phyloP scores from a whole-genome alignment of 2,797 vertebrate genomes.

The Pseudopleuronectes americanus region DNA sequence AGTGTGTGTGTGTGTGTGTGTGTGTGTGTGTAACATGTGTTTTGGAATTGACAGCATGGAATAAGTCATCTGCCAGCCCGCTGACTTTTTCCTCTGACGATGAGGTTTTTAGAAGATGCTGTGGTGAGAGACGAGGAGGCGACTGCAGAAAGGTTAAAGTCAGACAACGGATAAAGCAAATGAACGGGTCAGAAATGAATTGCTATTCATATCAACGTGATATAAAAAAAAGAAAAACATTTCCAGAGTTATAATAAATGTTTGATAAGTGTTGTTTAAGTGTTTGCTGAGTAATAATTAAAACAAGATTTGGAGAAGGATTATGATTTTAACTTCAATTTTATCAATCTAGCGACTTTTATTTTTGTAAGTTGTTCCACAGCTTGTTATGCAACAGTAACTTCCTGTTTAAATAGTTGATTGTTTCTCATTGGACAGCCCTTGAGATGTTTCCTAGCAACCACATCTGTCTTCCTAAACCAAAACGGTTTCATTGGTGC shows the following conservation, averaged over 20 bases:
- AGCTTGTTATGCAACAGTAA: too few relatives aligned
- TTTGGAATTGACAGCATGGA: constrained; percentile 35
- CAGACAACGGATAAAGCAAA: neutral
- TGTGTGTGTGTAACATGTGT: constrained; percentile 1
- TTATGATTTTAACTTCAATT: too few relatives aligned
- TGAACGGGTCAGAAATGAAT: neutral
- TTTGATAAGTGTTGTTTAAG: neutral
- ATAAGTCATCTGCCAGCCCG: constrained; percentile 34
- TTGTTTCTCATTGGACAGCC: neutral
- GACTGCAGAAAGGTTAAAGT: constrained; percentile 19
- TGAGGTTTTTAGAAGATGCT: constrained; percentile 32
- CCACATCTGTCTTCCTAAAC: neutral
- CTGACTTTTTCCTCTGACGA: constrained; percentile 43
- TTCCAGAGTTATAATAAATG: neutral
- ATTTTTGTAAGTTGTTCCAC: too few relatives aligned
- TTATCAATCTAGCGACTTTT: too few relatives aligned
- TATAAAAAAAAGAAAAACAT: neutral
- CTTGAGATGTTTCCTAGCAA: neutral
- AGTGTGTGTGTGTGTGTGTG: neutral
- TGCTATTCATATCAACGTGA: neutral
- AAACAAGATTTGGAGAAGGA: too few relatives aligned
- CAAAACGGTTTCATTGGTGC: neutral
- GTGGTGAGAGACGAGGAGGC: neutral
- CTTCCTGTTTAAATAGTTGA: neutral
- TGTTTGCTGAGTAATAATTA: neutral